These are phyloP conservation scores for Rotaria sp. DNA, from an alignment of 2,888 invertebrate genomes.

Conservation along the genomic window DNA sequence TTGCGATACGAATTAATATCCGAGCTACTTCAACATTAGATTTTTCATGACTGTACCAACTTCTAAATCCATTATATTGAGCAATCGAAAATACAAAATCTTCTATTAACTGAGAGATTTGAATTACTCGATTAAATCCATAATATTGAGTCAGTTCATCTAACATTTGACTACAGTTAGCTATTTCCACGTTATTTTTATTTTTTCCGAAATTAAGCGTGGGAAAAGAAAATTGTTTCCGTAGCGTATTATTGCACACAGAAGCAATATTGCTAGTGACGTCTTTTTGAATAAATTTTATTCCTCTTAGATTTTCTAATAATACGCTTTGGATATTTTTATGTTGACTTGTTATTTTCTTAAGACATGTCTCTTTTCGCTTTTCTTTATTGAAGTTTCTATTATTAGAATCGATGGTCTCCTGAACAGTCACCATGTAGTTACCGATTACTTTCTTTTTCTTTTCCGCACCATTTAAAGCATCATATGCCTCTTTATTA, in stretches of 20 bases:
- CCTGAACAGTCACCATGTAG: not conserved
- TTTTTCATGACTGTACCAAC: not conserved
- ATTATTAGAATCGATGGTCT: not conserved
- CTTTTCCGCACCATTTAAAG: not conserved
- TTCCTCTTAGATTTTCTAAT: not conserved
- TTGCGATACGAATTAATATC: not conserved
- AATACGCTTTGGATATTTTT: not conserved
- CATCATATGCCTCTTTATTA: not conserved
- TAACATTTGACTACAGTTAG: not conserved
- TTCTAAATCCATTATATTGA: not conserved
- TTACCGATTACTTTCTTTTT: not conserved
- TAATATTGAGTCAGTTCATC: not conserved
- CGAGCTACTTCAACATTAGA: not conserved
- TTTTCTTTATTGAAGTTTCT: not conserved
- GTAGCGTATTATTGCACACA: not conserved
- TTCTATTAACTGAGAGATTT: not conserved
- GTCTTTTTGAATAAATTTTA: not conserved
- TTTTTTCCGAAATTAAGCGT: not conserved
- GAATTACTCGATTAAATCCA: not conserved
- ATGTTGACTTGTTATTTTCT: not conserved
- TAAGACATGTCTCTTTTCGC: not conserved
- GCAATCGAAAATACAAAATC: not conserved
- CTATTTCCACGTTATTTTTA: not conserved
- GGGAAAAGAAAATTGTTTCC: not conserved
- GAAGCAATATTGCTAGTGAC: not conserved